Base-by-base conservation (phyloP, 2,888 invertebrate genomes). In the Drosophila phalerata region DNA sequence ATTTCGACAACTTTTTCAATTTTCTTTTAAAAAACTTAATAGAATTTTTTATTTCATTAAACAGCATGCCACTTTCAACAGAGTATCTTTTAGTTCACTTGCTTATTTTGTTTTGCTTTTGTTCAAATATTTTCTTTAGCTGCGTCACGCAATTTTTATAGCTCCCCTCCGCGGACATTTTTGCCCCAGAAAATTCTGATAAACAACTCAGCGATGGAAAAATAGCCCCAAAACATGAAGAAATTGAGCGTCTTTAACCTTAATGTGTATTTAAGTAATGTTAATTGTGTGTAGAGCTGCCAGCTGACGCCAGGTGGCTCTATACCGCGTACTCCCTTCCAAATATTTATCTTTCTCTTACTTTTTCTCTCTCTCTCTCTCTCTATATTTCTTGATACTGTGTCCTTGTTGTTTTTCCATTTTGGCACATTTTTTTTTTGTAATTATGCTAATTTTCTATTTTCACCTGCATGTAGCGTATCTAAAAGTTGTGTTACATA, bases 191-290 rank as follows among this genome's bases (percentile, higher is more conserved):
- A 40, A 58, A 58, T 76, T 66, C 63, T 68, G 86, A 83, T 88
- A 83, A 88, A 80, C 78, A 84, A 85, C 69, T 65, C 64, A 65
- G 42, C 49, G 62, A 56, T 73, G 60, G 64, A 84, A 86, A 89
- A 81, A 88, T 78, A 81, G 86, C 86, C 89, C 15, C 70, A 73
- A 49, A 85, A 89, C 88, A 88, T 83, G 78, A 67, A 88, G 74
- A 85, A 89, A 89, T 83, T 73, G 77, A 66, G 73, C 82, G 85
- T 85, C 76, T 84, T 89, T 82, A 84, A 84, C 88, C 90, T 89
- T 89, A 89, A 90, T 89, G 90, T 84, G 80, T 85, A 90, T 90
- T 89, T 89, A 89, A 89, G 89, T 90, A 88, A 84, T 87, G 89
- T 88, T 89, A 89, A 90, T 89, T 89, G 86, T 86, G 77, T 73